Percentiles rank a stretch among this genome's conserved stretches.
Evolutionary conservation across 2,888 invertebrate genomes (phyloP).

Genomic region (Isoperla grammatica): DNA sequence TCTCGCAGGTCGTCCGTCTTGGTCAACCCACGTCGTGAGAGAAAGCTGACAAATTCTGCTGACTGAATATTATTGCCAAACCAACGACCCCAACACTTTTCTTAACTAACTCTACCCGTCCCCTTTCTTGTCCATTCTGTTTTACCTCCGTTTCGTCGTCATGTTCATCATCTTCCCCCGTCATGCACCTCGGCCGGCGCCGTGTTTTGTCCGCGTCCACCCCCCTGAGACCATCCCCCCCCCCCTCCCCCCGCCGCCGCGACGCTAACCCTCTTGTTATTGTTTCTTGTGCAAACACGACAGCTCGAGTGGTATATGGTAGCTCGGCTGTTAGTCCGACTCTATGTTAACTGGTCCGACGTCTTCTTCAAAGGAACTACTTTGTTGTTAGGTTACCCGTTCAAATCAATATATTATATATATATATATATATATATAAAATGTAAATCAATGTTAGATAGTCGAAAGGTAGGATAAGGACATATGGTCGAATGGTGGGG

Average conservation of each 20-base stretch:
- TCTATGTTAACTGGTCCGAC: too few relatives aligned
- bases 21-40: too few relatives aligned
- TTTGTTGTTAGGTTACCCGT: too few relatives aligned
- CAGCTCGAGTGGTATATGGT: constrained; percentile 12
- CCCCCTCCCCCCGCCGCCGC: not conserved
- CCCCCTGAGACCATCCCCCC: constrained; percentile 6
- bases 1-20: too few relatives aligned
- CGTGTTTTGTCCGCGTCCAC: not conserved
- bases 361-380: too few relatives aligned
- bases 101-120: constrained; percentile 16
- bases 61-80: constrained; percentile 3
- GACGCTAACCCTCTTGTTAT: constrained; percentile 24
- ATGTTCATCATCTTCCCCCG: constrained; percentile 10
- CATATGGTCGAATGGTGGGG: too few relatives aligned
- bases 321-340: not conserved
- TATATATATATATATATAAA: constrained; percentile 17
- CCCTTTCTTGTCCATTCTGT: constrained; percentile 20
- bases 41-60: constrained; percentile 6
- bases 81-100: constrained; percentile 4
- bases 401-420: constrained; percentile 3
- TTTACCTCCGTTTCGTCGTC: constrained; percentile 5
- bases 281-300: constrained; percentile 25
- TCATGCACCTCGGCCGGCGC: constrained; percentile 1
- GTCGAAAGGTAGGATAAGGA: too few relatives aligned
- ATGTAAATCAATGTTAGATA: too few relatives aligned